phyloP scores from a whole-genome alignment of 2,797 vertebrate genomes.

The Astyanax mexicanus region DNA sequence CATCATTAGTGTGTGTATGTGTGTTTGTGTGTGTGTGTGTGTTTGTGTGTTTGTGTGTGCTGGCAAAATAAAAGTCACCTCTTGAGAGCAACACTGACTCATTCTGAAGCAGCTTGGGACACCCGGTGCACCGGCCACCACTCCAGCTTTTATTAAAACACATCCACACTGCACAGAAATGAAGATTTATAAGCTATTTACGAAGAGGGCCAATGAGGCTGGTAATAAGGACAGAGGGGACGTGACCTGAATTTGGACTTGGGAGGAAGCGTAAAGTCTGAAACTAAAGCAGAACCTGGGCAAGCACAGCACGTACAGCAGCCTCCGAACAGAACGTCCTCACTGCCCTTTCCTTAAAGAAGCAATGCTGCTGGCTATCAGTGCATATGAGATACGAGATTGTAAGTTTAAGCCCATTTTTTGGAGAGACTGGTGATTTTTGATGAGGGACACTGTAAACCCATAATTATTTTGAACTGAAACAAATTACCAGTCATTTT shows the following conservation, averaged over 20 bases:
- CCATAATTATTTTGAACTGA: too few relatives aligned
- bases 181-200: conserved; percentile 23
- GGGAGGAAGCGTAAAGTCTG: neutral
- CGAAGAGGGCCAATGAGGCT: conserved; percentile 19
- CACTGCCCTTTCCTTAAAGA: neutral
- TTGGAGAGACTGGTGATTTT: too few relatives aligned
- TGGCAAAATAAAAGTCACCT: conserved; percentile 27
- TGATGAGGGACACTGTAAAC: too few relatives aligned
- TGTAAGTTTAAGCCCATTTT: too few relatives aligned
- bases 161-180: neutral
- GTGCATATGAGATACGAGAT: neutral
- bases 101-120: conserved; percentile 11
- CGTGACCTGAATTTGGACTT: conserved; percentile 30
- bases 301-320: neutral
- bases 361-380: neutral
- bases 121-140: neutral
- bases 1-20: conserved; percentile 24
- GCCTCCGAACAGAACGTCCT: neutral
- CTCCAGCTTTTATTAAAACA: conserved; percentile 24
- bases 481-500: too few relatives aligned
- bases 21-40: too few relatives aligned
- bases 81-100: conserved; percentile 13
- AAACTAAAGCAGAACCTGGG: neutral
- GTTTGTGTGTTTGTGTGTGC: neutral
- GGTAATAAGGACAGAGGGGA: conserved; percentile 41